A percentile compares a stretch with the other conserved stretches of the same genome.
These are phyloP conservation scores for Scaptodrosophila lebanonensis DNA, from an alignment of 1,140 invertebrate genomes.

Conservation along the genomic window DNA sequence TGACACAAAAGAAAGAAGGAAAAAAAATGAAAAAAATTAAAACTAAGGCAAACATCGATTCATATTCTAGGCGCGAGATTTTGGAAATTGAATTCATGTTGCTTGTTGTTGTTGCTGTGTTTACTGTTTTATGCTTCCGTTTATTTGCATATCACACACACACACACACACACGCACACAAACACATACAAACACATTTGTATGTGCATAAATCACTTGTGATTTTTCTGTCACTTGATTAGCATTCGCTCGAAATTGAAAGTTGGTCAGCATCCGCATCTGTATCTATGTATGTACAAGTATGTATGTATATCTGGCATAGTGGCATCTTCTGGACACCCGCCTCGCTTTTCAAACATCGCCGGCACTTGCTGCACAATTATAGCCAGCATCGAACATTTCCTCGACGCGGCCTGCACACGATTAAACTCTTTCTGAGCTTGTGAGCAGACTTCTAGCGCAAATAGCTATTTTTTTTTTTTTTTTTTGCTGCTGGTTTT, in stretches of 20 bases:
- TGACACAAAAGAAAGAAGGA: background rate
- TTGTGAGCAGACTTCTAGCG: slow-evolving; percentile 41
- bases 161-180: slow-evolving; percentile 5
- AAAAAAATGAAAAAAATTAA: slow-evolving; percentile 9
- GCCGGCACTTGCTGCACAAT: too few relatives aligned
- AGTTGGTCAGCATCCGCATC: background rate
- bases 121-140: slow-evolving; percentile 41
- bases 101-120: background rate
- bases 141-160: slow-evolving; percentile 17
- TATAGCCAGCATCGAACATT: too few relatives aligned
- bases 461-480: slow-evolving; percentile 6
- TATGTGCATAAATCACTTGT: slow-evolving; percentile 3
- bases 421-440: slow-evolving; percentile 24
- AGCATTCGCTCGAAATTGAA: slow-evolving; percentile 8
- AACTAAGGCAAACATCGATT: too few relatives aligned
- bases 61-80: too few relatives aligned
- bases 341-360: too few relatives aligned
- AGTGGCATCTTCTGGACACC: too few relatives aligned
- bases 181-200: too few relatives aligned
- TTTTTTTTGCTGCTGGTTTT: slow-evolving; percentile 8
- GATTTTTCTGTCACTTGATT: background rate
- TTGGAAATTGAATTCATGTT: slow-evolving; percentile 8
- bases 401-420: slow-evolving; percentile 10
- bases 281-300: too few relatives aligned
- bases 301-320: too few relatives aligned